Percentiles rank a stretch among this genome's conserved stretches.
These are phyloP conservation scores for Remorina albescens DNA, from an alignment of 2,797 vertebrate species.

Conservation along the genomic window DNA sequence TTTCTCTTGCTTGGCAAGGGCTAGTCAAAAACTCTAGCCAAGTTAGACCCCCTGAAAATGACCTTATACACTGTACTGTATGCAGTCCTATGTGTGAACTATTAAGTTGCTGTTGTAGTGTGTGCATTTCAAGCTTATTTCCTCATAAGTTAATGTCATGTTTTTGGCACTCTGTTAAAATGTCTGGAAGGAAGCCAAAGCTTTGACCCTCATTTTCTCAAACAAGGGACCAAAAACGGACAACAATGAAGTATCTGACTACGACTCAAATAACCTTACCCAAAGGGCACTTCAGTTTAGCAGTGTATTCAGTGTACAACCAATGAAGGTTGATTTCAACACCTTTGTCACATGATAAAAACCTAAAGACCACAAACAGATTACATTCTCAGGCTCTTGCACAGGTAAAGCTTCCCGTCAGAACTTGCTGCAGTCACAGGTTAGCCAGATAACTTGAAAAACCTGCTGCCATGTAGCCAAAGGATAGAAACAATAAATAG, in stretches of 20 bases:
- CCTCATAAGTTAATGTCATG: not conserved
- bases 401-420: conserved; percentile 8
- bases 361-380: not conserved
- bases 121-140: not conserved
- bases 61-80: not conserved
- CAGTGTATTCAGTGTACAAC: no score
- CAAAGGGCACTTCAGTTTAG: no score
- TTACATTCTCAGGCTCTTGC: conserved; percentile 1
- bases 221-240: no score
- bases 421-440: not conserved
- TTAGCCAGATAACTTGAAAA: not conserved
- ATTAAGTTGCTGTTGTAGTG: not conserved
- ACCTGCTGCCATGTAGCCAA: not conserved
- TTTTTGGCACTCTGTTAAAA: not conserved
- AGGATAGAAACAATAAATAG: not conserved
- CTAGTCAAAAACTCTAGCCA: not conserved
- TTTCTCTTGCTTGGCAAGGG: not conserved
- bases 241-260: no score
- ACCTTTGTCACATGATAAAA: no score
- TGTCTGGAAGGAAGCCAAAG: not conserved
- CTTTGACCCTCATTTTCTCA: conserved; percentile 7
- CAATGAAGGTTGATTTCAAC: no score
- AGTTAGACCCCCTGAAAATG: not conserved
- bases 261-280: no score
- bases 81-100: not conserved